Evolutionary conservation across 2,113 vertebrate species (phyloP).

Genomic region (Tetraodon nigroviridis): DNA sequence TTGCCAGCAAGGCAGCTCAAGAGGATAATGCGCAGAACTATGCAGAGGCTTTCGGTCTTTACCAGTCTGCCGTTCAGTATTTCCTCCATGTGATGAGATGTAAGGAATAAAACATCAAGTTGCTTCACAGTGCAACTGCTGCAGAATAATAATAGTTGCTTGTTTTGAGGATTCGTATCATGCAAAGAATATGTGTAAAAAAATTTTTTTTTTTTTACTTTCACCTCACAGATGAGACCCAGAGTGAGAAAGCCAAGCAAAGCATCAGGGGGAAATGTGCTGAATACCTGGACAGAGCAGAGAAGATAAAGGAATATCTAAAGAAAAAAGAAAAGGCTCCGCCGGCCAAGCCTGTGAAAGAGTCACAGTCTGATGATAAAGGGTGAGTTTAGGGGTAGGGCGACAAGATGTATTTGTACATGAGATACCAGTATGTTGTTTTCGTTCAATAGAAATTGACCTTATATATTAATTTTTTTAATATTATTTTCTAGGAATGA

Average conservation of each 20-base stretch:
- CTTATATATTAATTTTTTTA: background rate
- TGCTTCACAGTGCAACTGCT: no score
- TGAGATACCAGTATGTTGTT: conserved; percentile 9
- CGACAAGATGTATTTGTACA: conserved; percentile 2
- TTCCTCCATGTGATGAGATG: conserved; percentile 97
- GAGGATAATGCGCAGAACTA: conserved; percentile 96
- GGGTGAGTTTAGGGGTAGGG: conserved; percentile 75
- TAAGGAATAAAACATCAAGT: conserved; percentile 64
- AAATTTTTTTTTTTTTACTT: background rate
- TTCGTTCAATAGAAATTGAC: background rate
- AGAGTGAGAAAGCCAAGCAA: conserved; percentile 89
- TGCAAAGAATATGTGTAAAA: background rate
- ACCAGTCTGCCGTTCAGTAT: conserved; percentile 93
- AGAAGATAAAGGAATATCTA: conserved; percentile 92
- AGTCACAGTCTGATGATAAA: conserved; percentile 89
- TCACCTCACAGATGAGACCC: conserved; percentile 86
- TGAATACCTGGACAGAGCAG: conserved; percentile 94
- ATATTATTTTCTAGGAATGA: conserved; percentile 81
- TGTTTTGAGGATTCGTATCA: background rate
- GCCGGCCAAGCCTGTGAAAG: conserved; percentile 88
- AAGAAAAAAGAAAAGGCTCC: conserved; percentile 87
- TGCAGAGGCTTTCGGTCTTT: conserved; percentile 89
- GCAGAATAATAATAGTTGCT: background rate
- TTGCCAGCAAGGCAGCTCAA: conserved; percentile 90
- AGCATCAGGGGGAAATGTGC: conserved; percentile 90